Conservation (phyloP, 2,797 vertebrate species). For the Hydrocynus forskahlii region DNA sequence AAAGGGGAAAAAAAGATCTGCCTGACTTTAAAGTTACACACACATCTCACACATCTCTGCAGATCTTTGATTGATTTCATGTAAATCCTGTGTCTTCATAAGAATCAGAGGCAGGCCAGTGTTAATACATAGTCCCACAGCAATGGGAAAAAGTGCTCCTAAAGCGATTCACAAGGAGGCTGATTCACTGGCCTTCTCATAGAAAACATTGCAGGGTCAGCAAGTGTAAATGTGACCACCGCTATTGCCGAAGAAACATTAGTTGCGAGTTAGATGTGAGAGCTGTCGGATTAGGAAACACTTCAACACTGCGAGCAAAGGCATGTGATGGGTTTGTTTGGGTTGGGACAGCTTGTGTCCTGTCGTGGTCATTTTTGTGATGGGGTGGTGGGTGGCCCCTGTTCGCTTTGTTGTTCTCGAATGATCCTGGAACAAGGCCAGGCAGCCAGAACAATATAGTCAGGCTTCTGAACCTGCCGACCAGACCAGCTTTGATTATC, state of each 20-base stretch:
- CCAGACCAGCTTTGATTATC: constrained; percentile 38
- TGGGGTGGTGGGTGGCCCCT: constrained; percentile 25
- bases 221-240: background rate
- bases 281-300: background rate
- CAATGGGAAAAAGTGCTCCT: background rate
- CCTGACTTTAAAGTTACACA: background rate
- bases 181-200: background rate
- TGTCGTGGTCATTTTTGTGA: constrained; percentile 14
- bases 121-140: background rate
- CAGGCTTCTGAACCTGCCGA: constrained; percentile 31
- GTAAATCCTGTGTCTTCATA: background rate
- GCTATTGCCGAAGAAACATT: background rate
- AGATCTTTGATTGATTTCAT: background rate
- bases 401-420: constrained; percentile 67
- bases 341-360: background rate
- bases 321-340: constrained; percentile 16
- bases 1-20: background rate
- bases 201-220: constrained; percentile 1
- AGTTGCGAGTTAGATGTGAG: background rate
- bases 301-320: background rate
- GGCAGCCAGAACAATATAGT: constrained; percentile 65
- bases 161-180: background rate
- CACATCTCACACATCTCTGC: background rate
- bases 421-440: constrained; percentile 65
- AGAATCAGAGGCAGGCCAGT: background rate